These are phyloP conservation scores for Amiota communis DNA, from an alignment of 2,888 invertebrate species.

Conservation along the genomic window DNA sequence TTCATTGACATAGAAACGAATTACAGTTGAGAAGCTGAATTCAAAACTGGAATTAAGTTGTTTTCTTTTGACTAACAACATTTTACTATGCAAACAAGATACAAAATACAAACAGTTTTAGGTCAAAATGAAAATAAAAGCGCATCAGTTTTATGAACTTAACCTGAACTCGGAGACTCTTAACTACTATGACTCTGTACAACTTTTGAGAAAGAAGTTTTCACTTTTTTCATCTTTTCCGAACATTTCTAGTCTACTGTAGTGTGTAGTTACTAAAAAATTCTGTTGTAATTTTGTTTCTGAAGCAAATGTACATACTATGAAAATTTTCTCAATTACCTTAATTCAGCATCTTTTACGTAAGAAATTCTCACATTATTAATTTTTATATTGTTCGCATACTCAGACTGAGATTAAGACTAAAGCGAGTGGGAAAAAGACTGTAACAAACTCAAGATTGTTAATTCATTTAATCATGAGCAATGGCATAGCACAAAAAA, in stretches of 20 bases:
- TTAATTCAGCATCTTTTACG: conserved; percentile 4
- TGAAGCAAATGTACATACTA: background rate
- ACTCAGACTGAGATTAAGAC: background rate
- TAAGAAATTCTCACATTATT: conserved; percentile 25
- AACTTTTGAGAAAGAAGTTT: background rate
- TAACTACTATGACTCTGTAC: too few species aligned
- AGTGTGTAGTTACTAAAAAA: background rate
- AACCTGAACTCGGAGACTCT: background rate
- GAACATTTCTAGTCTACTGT: too few species aligned
- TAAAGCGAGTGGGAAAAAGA: too few species aligned
- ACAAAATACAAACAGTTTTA: background rate
- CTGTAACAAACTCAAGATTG: too few species aligned
- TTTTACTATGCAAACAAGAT: background rate
- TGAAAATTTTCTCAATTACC: conserved; percentile 6
- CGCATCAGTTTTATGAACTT: background rate
- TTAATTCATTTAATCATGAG: too few species aligned
- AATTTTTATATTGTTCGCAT: conserved; percentile 16
- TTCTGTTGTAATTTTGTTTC: background rate
- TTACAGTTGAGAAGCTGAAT: too few species aligned
- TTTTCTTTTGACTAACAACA: background rate
- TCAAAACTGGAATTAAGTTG: too few species aligned
- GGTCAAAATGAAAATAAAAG: background rate
- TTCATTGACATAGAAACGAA: too few species aligned
- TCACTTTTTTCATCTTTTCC: background rate
- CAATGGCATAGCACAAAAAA: too few species aligned